A percentile compares a stretch with the other conserved stretches of the same genome.
These are phyloP conservation scores for Peromyscus eremicus DNA, from an alignment of 2,797 vertebrate species.

Conservation along the genomic window DNA sequence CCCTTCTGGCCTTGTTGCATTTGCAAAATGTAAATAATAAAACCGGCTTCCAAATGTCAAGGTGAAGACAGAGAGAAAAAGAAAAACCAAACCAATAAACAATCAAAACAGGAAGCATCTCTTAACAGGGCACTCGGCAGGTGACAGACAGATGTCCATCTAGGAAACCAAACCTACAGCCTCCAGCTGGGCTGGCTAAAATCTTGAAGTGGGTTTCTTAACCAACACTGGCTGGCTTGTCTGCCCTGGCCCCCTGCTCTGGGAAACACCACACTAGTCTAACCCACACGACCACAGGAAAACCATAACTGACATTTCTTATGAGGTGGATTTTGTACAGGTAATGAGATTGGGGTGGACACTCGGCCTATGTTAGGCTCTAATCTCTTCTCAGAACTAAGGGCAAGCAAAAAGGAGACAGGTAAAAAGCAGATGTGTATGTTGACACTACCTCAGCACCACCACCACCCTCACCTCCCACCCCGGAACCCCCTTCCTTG, in stretches of 20 bases:
- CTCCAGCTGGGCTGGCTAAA: background rate
- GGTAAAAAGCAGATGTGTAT: background rate
- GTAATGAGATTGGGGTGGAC: background rate
- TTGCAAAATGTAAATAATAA: slow-evolving; percentile 38
- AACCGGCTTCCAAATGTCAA: background rate
- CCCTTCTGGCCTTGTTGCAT: background rate
- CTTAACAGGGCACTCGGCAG: background rate
- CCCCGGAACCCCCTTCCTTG: background rate
- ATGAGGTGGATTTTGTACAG: background rate
- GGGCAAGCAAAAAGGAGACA: background rate
- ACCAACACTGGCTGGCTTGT: background rate
- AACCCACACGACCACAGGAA: background rate
- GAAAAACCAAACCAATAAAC: background rate
- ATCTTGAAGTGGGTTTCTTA: background rate
- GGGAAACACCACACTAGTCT: background rate
- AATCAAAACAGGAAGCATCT: background rate
- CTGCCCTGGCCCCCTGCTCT: background rate
- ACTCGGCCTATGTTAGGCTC: background rate
- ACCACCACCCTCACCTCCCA: too few relatives aligned
- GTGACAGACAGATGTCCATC: background rate
- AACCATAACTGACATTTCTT: background rate
- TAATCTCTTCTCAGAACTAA: background rate
- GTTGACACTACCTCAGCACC: background rate
- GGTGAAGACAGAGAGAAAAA: background rate
- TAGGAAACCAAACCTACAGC: background rate